Percentiles rank a stretch among this genome's conserved stretches.
Evolutionary conservation across 2,888 invertebrate genomes (phyloP).

Genomic region (Escarpia spicata): DNA sequence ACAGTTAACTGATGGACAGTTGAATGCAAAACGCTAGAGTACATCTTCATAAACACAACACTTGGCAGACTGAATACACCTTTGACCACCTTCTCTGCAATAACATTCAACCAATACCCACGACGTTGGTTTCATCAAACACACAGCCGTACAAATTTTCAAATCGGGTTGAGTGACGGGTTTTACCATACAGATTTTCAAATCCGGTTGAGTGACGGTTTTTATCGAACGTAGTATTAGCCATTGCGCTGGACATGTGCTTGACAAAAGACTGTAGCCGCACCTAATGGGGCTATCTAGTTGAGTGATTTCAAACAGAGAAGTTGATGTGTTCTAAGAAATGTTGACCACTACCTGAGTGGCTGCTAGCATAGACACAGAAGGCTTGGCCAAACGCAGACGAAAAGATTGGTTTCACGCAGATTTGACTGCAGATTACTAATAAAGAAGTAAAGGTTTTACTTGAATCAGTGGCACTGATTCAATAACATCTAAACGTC

Average conservation of each 20-base stretch:
- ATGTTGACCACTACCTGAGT: background rate
- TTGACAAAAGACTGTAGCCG: background rate
- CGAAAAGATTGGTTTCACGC: background rate
- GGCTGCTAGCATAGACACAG: background rate
- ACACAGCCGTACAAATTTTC: background rate
- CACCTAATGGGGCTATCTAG: constrained; percentile 13
- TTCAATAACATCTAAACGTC: background rate
- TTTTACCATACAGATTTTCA: background rate
- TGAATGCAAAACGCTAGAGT: background rate
- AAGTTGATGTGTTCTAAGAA: background rate
- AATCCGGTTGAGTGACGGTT: background rate
- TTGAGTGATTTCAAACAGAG: constrained; percentile 16
- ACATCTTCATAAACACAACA: no score
- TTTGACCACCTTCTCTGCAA: background rate
- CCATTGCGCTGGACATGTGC: background rate
- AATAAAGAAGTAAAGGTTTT: constrained; percentile 11
- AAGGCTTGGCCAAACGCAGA: background rate
- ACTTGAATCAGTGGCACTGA: background rate
- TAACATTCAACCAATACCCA: background rate
- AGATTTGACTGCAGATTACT: background rate
- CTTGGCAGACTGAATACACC: no score
- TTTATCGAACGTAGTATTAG: background rate
- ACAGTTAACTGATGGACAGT: background rate
- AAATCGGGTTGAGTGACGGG: background rate
- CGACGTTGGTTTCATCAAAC: background rate